Conservation (phyloP, 2,113 vertebrate species). For the Hippocampus zosterae region DNA sequence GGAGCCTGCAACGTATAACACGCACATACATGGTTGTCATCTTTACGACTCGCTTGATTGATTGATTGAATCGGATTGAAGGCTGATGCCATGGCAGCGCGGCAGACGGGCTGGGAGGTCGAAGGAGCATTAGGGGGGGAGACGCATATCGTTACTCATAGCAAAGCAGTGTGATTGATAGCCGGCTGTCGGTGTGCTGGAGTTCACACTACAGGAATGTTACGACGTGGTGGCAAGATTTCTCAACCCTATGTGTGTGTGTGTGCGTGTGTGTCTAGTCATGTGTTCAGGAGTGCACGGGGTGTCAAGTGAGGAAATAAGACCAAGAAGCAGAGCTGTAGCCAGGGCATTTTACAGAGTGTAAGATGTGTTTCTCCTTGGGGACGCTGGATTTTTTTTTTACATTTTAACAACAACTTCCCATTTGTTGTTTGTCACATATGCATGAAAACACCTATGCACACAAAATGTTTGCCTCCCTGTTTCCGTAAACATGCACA, state of each 20-base stretch:
- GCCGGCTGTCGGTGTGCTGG: not conserved
- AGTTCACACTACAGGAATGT: slow-evolving; percentile 15
- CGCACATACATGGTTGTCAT: not conserved
- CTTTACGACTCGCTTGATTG: not conserved
- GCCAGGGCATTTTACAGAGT: not conserved
- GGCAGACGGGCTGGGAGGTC: not conserved
- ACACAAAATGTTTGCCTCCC: too few species aligned
- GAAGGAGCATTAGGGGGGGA: not conserved
- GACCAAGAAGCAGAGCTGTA: not conserved
- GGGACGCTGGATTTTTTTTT: not conserved
- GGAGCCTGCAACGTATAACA: not conserved
- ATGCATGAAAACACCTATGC: too few species aligned
- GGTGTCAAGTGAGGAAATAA: not conserved
- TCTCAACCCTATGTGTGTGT: not conserved
- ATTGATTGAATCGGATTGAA: slow-evolving; percentile 15
- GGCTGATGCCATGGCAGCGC: not conserved
- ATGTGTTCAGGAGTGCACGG: not conserved
- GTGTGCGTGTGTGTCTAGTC: slow-evolving; percentile 1
- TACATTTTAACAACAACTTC: not conserved
- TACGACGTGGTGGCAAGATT: slow-evolving; percentile 9
- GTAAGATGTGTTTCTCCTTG: not conserved
- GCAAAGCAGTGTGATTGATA: slow-evolving; percentile 12
- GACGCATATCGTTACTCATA: not conserved
- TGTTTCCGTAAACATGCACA: too few species aligned
- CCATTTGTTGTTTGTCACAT: too few species aligned